Evolutionary conservation across 2,888 invertebrate genomes (phyloP), one percentile per base, ranked within the genome.

Genomic region (Napeogenes inachia): DNA sequence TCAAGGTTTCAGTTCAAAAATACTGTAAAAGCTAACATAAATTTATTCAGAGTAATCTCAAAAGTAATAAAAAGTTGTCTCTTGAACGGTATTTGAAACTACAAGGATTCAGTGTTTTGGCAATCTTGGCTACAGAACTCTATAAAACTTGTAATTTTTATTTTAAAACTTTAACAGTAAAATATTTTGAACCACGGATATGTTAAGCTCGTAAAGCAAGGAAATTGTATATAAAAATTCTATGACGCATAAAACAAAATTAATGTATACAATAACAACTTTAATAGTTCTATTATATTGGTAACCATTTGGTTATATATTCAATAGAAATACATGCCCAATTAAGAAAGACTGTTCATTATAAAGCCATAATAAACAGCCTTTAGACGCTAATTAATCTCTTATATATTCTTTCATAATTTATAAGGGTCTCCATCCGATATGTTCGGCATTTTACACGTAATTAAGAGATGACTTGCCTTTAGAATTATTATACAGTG

Each of bases 11-110:
- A 10, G 35, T 42, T 42, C 42, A 42, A 50, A 50, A 50, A 50
- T n/a, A 50, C 30, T 30, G 12, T 50, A 12, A n/a, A 50, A 30
- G 21, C 30, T 21, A 30, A 50, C 50, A 50, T 30, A 30, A 47
- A 50, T 50, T 50, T 50, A 50, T 50, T 50, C 30, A 2, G 12
- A 30, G 50, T 50, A 50, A 50, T 50, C 50, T 50, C 30, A 30
- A 50, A 50, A 50, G 50, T 50, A 50, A 30, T 50, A 50, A 50
- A 50, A 50, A 50, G 50, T 50, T 50, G 50, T 50, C 50, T 50
- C 50, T 50, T 50, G 50, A 50, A 50, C 50, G 50, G 50, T 50
- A 50, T 50, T 50, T 50, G 50, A 50, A 50, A 50, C 50, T 50
- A 50, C 50, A 50, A 50, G 50, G 50, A 50, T 50, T 30, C 30